Conservation (phyloP, 2,797 vertebrate genomes). For the Adrianichthys oophorus region DNA sequence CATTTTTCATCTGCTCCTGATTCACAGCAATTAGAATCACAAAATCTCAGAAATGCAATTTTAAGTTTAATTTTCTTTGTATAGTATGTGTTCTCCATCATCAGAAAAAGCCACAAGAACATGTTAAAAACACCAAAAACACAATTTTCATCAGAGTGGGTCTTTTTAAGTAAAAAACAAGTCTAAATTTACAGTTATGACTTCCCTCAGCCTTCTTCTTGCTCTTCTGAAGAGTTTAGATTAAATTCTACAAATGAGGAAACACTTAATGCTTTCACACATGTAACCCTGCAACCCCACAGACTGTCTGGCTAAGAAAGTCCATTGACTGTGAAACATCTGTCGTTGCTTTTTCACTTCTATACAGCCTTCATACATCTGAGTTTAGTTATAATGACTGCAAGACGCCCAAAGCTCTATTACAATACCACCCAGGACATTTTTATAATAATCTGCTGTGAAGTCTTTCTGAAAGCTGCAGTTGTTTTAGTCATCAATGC, state of each 20-base stretch:
- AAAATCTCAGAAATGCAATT: no score
- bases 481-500: conserved; percentile 52
- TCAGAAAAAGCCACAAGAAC: no score
- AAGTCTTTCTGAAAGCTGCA: conserved; percentile 14
- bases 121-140: no score
- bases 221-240: conserved; percentile 49
- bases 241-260: conserved; percentile 61
- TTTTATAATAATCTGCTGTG: conserved; percentile 25
- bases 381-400: conserved; percentile 60
- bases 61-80: no score
- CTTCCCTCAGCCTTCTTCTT: conserved; percentile 48
- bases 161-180: conserved; percentile 27
- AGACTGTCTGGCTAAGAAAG: conserved; percentile 52
- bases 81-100: no score
- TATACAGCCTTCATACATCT: conserved; percentile 39
- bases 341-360: conserved; percentile 47
- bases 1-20: no score
- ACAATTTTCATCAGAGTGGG: conserved; percentile 8
- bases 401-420: conserved; percentile 44
- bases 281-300: conserved; percentile 45
- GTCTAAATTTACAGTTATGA: conserved; percentile 29
- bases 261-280: conserved; percentile 72
- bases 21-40: no score
- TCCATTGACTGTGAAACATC: conserved; percentile 60
- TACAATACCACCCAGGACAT: conserved; percentile 51